A percentile compares a stretch with the other conserved stretches of the same genome.
Conservation (phyloP, 2,888 invertebrate genomes). For the Craniophora ligustri region DNA sequence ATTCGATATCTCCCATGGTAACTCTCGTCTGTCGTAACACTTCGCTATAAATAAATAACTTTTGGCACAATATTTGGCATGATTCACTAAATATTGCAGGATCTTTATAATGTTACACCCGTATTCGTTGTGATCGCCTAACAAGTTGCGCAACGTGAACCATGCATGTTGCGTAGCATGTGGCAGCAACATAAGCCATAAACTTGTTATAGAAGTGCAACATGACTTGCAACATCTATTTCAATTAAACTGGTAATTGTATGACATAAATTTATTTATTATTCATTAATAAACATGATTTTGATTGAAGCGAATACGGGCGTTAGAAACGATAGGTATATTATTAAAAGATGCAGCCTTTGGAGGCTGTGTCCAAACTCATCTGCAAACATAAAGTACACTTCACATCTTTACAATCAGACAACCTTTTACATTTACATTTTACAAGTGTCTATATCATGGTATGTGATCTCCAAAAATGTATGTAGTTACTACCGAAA, state of each 20-base stretch:
- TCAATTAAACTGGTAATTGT: too few species aligned
- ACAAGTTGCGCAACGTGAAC: not conserved
- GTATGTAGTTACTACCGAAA: too few species aligned
- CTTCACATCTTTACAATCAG: constrained; percentile 44
- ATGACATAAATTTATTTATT: too few species aligned
- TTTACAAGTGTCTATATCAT: constrained; percentile 26
- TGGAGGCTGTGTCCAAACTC: constrained; percentile 8
- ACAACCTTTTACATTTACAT: constrained; percentile 46
- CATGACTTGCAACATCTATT: not conserved
- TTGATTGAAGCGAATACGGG: constrained; percentile 33
- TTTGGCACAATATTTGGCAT: constrained; percentile 85
- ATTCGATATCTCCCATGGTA: constrained; percentile 78
- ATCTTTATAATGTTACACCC: constrained; percentile 36
- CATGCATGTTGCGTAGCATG: constrained; percentile 3
- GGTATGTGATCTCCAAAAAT: constrained; percentile 32
- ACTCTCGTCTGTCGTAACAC: constrained; percentile 61
- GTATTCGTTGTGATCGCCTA: constrained; percentile 25
- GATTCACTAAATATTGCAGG: constrained; percentile 51
- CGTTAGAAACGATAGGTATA: constrained; percentile 16
- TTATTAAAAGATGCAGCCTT: constrained; percentile 19
- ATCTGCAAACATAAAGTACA: constrained; percentile 41
- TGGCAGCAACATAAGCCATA: too few species aligned
- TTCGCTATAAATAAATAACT: constrained; percentile 60
- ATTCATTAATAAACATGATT: too few species aligned
- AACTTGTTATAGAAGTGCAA: not conserved